These are phyloP conservation scores for Cecidostiba fungosa DNA, from an alignment of 2,888 invertebrate genomes.

Conservation along the genomic window DNA sequence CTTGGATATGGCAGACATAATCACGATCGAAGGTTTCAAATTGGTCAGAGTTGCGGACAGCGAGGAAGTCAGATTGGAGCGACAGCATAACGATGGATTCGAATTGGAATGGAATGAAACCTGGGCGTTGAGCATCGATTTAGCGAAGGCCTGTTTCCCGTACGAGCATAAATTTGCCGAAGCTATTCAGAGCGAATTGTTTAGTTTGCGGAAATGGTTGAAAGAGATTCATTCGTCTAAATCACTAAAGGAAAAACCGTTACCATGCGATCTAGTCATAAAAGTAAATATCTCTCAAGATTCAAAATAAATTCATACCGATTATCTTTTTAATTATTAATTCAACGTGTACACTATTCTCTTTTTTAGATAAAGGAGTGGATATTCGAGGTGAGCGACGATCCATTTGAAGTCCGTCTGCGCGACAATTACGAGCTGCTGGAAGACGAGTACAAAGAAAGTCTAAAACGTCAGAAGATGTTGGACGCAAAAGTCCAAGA, in stretches of 20 bases:
- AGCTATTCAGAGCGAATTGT: conserved; percentile 92
- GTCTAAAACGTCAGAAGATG: conserved; percentile 92
- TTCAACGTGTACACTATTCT: background rate
- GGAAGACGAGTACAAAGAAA: conserved; percentile 97
- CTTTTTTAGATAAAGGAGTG: conserved; percentile 90
- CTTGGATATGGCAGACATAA: conserved; percentile 88
- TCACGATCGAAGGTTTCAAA: conserved; percentile 86
- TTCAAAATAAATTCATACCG: conserved; percentile 66
- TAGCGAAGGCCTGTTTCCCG: conserved; percentile 89
- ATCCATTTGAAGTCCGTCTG: conserved; percentile 98
- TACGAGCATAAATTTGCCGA: conserved; percentile 94
- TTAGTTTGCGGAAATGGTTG: conserved; percentile 97
- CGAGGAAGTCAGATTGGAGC: conserved; percentile 86
- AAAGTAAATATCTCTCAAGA: conserved; percentile 82
- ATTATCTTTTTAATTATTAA: background rate
- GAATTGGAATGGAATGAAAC: conserved; percentile 87
- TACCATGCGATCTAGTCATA: conserved; percentile 95
- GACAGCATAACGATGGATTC: conserved; percentile 89
- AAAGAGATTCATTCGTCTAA: conserved; percentile 88
- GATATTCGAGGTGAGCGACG: conserved; percentile 96
- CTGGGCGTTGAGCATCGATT: conserved; percentile 85
- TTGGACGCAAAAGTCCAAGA: conserved; percentile 93
- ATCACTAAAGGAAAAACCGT: conserved; percentile 85
- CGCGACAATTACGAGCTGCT: conserved; percentile 97
- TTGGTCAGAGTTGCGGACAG: conserved; percentile 84